Evolutionary conservation across 2,888 invertebrate species (phyloP), one percentile per base, ranked within the genome.

Genomic region (Seira ritae): DNA sequence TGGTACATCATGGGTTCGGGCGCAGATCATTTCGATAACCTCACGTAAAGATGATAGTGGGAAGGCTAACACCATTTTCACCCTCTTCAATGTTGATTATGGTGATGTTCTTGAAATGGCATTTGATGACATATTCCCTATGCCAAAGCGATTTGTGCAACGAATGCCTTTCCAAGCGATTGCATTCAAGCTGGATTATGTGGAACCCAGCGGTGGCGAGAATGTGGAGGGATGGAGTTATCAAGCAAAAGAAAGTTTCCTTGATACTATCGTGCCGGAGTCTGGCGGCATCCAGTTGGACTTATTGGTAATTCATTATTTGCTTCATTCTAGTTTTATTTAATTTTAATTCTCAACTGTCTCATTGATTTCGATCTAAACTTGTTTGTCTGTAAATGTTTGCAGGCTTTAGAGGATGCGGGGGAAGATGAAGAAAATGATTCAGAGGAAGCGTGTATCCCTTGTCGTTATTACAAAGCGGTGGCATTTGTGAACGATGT

Each of bases 121-220:
- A 20, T 1, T 70, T 0, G 17, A 37, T 0, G 78, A 80, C 19
- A 2, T 87, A 42, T 85, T 87, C 46, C 86, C 85, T 0, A 81
- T 87, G 12, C 76, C 77, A 0, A 65, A n/a, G 3, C 22, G 65
- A 3, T 84, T 82, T 50, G 85, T 84, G 0, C 20, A n/a, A 0
- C 62, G 65, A 12, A 19, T 87, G 1, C 87, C 87, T 0, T 87
- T 86, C 37, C 87, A 87, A 78, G 78, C 66, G 0, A 84, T 87
- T 55, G 80, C 81, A 0, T 78, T 87, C 15, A 75, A 76, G 20
- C 50, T 86, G 23, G 62, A 70, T 2, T 85, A 86, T 46, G 50
- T 86, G 22, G 0, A 24, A 31, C 87, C 87, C 0, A 50, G 42
- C 1, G 50, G 46, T 65, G 55, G 60, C 15, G n/a, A n/a, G n/a